Evolutionary conservation across 2,797 vertebrate genomes (phyloP).

Genomic region (Anolis apletophallus): DNA sequence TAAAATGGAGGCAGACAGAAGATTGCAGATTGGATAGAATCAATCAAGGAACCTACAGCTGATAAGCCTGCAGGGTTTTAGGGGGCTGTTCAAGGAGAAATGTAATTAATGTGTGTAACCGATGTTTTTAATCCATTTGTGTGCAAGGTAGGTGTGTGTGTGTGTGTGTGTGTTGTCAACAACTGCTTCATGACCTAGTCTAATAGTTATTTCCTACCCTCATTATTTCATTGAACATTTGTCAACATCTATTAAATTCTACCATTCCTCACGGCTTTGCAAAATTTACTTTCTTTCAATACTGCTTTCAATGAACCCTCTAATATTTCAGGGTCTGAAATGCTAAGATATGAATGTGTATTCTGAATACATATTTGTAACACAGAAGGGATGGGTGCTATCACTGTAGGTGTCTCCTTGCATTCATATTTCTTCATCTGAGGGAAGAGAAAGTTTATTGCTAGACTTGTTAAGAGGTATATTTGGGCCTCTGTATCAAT

Average conservation of each 20-base stretch:
- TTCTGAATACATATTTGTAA: neutral
- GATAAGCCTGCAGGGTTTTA: too few relatives aligned
- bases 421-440: neutral
- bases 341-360: neutral
- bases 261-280: neutral
- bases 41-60: too few relatives aligned
- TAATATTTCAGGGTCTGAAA: neutral
- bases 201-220: neutral
- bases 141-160: too few relatives aligned
- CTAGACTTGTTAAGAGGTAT: neutral
- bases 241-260: neutral
- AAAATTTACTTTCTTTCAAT: neutral
- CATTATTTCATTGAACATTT: neutral
- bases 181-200: too few relatives aligned
- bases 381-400: neutral
- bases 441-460: neutral
- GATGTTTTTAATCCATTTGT: too few relatives aligned
- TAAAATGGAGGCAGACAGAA: too few relatives aligned
- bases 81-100: too few relatives aligned
- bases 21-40: too few relatives aligned
- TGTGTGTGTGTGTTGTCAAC: neutral
- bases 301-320: neutral
- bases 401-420: neutral
- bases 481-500: too few relatives aligned
- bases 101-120: too few relatives aligned